Conservation (phyloP, 1,140 invertebrate species). For the Tetragonula clypearis region DNA sequence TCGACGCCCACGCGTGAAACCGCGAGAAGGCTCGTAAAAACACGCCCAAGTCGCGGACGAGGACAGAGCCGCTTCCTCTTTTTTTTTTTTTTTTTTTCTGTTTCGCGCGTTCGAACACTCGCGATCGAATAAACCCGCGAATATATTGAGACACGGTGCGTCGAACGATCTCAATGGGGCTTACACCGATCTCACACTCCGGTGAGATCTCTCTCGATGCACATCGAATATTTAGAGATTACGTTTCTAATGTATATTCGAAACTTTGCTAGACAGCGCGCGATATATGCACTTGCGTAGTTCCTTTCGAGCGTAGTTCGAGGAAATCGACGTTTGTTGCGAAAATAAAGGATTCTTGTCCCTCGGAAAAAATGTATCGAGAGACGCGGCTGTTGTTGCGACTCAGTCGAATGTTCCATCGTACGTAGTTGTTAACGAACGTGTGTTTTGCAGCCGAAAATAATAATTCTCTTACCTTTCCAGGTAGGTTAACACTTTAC, state of each 20-base stretch:
- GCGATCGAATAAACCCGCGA: constrained; percentile 18
- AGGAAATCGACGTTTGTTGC: not conserved
- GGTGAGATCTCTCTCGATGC: not conserved
- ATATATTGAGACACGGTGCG: constrained; percentile 17
- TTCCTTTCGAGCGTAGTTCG: too few species aligned
- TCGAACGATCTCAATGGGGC: not conserved
- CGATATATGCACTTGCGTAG: not conserved
- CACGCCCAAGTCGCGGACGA: not conserved
- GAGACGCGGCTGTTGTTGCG: too few species aligned
- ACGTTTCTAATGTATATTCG: constrained; percentile 16
- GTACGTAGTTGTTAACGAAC: too few species aligned
- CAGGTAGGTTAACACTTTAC: too few species aligned
- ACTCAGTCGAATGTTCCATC: too few species aligned
- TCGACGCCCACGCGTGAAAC: constrained; percentile 31
- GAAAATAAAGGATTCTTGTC: not conserved
- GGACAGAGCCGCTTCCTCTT: too few species aligned
- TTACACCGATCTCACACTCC: not conserved
- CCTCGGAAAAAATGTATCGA: too few species aligned
- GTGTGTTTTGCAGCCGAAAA: too few species aligned
- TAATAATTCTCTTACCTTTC: too few species aligned
- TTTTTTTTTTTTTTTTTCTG: too few species aligned
- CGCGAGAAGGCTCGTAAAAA: constrained; percentile 23
- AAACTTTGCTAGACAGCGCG: not conserved
- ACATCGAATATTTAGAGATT: not conserved
- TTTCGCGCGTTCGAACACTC: too few species aligned